Conservation (phyloP, 1,140 invertebrate genomes). For the Periplaneta americana region DNA sequence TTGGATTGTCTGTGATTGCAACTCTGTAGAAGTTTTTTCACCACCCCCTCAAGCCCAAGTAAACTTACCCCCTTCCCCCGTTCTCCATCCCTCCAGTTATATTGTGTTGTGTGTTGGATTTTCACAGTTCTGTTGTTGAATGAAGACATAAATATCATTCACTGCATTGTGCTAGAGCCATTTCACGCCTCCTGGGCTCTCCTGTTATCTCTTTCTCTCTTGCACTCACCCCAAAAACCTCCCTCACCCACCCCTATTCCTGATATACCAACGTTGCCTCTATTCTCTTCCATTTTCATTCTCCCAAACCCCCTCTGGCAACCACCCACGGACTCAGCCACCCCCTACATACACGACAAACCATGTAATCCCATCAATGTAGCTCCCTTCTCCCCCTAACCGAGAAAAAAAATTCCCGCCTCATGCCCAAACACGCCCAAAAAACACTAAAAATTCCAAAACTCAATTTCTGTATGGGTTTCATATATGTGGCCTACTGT, state of each 20-base stretch:
- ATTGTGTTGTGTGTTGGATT: not conserved
- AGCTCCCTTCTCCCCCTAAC: not conserved
- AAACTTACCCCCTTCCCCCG: not conserved
- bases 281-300: not conserved
- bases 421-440: not conserved
- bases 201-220: not conserved
- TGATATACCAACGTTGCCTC: not conserved
- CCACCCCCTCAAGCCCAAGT: not conserved
- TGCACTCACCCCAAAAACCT: not conserved
- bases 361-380: slow-evolving; percentile 10
- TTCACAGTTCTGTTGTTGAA: slow-evolving; percentile 2
- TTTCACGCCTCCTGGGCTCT: slow-evolving; percentile 11
- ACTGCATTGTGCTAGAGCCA: not conserved
- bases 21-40: not conserved
- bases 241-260: not conserved
- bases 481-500: not conserved
- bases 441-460: not conserved
- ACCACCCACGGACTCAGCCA: not conserved
- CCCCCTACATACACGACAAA: slow-evolving; percentile 3
- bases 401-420: not conserved
- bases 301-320: not conserved
- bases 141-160: slow-evolving; percentile 13
- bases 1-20: not conserved
- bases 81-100: not conserved
- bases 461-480: not conserved